Percentiles rank a stretch among this genome's conserved stretches.
Evolutionary conservation across 2,113 vertebrate species (phyloP).

Genomic region (Ornithorhynchus anatinus): DNA sequence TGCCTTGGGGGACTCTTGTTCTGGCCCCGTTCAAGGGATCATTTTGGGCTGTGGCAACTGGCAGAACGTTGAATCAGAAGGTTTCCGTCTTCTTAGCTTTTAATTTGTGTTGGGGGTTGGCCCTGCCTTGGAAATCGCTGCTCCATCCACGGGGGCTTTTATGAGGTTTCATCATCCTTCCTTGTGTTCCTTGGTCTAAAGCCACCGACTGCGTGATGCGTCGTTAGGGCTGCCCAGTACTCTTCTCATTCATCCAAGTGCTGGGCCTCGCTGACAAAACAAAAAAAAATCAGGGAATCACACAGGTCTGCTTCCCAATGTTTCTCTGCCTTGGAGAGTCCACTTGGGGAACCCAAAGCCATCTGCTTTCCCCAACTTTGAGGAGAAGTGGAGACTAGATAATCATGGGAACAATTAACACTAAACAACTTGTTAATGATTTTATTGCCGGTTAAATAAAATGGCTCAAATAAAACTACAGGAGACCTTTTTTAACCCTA

Average conservation of each 20-base stretch:
- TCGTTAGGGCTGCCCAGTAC: neutral
- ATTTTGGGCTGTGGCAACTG: neutral
- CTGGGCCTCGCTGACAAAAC: neutral
- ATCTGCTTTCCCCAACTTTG: conserved; percentile 72
- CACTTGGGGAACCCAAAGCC: conserved; percentile 50
- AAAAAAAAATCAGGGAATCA: neutral
- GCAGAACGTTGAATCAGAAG: neutral
- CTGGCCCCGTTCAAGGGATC: no score
- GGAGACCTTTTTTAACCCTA: conserved; percentile 84
- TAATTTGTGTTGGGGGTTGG: no score
- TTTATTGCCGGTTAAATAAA: conserved; percentile 85
- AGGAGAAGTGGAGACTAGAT: conserved; percentile 68
- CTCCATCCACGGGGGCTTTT: neutral
- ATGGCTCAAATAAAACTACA: conserved; percentile 84
- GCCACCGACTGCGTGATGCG: neutral
- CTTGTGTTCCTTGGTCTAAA: neutral
- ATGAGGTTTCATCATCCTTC: conserved; percentile 3
- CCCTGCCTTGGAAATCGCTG: neutral
- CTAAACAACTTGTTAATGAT: conserved; percentile 85
- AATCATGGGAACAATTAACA: conserved; percentile 71
- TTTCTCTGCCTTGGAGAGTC: conserved; percentile 25
- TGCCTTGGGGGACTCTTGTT: neutral
- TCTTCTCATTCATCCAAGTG: neutral
- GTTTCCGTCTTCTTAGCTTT: neutral
- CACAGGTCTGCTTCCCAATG: neutral